Evolutionary conservation across 2,113 vertebrate genomes (phyloP).

Genomic region (Corythornis cristatus): DNA sequence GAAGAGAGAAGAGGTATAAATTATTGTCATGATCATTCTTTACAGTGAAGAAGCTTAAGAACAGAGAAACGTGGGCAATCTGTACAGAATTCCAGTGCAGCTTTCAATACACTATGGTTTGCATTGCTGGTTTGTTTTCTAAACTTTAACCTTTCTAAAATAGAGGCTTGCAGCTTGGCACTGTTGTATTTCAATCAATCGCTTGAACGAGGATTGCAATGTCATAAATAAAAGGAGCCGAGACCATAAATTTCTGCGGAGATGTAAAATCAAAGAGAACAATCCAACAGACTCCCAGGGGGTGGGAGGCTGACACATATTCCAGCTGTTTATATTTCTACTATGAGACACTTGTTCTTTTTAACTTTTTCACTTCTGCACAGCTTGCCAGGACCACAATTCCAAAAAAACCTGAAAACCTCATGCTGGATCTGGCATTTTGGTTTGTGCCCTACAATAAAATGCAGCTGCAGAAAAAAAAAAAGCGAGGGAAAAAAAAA

Average conservation of each 20-base stretch:
- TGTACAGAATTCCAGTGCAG: not conserved
- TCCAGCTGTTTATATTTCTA: slow-evolving; percentile 34
- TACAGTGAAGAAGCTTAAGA: not conserved
- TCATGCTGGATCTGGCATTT: slow-evolving; percentile 13
- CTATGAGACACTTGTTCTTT: not conserved
- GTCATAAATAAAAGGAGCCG: slow-evolving; percentile 72
- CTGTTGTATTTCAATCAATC: slow-evolving; percentile 76
- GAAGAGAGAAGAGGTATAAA: not conserved
- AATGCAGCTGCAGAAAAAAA: not conserved
- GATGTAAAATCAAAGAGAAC: slow-evolving; percentile 79
- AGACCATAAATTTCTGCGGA: slow-evolving; percentile 73
- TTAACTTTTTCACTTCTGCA: slow-evolving; percentile 34
- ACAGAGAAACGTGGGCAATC: not conserved
- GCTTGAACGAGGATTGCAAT: slow-evolving; percentile 57
- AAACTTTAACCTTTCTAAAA: slow-evolving; percentile 60
- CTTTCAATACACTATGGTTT: not conserved
- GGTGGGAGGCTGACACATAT: slow-evolving; percentile 9
- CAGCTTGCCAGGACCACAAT: slow-evolving; percentile 18
- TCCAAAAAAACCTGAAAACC: not conserved
- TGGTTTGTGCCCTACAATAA: slow-evolving; percentile 49
- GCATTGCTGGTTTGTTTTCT: slow-evolving; percentile 28
- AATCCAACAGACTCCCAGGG: slow-evolving; percentile 51
- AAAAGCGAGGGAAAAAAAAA: too few species aligned
- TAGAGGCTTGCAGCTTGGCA: slow-evolving; percentile 54
- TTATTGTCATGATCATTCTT: not conserved